Conservation (phyloP, 64 coral and sea anemone genomes). For the Actinia tenebrosa region DNA sequence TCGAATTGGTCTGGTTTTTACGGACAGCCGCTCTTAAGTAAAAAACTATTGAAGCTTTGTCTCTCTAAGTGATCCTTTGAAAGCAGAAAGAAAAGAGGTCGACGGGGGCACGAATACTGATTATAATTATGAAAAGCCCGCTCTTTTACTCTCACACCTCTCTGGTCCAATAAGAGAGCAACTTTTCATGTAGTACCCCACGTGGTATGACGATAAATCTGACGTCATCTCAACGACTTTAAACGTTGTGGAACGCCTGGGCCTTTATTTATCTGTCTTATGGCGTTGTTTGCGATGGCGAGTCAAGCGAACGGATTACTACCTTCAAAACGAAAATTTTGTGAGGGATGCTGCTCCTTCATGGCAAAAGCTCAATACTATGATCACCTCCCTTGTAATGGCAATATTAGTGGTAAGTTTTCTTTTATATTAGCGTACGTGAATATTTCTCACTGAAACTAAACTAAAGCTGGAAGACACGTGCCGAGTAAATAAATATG, state of each 20-base stretch:
- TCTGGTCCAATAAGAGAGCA: not conserved
- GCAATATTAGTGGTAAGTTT: not conserved
- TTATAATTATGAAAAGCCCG: constrained; percentile 3
- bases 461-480: no score
- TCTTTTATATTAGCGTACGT: not conserved
- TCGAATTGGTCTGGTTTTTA: no score
- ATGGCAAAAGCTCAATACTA: not conserved
- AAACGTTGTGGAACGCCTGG: not conserved
- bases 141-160: not conserved
- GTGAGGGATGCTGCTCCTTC: not conserved
- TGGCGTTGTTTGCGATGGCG: not conserved
- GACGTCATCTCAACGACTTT: not conserved
- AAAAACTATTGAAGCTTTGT: not conserved
- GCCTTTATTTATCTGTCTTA: no score
- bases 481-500: no score
- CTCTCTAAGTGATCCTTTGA: constrained; percentile 2
- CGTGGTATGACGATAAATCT: not conserved
- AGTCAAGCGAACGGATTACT: not conserved
- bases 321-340: not conserved
- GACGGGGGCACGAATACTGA: not conserved
- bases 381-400: not conserved
- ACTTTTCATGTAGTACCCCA: not conserved
- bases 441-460: not conserved
- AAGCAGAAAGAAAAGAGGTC: not conserved
- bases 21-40: not conserved